Evolutionary conservation across 2,888 invertebrate species (phyloP).

Genomic region (Parochlus steinenii): DNA sequence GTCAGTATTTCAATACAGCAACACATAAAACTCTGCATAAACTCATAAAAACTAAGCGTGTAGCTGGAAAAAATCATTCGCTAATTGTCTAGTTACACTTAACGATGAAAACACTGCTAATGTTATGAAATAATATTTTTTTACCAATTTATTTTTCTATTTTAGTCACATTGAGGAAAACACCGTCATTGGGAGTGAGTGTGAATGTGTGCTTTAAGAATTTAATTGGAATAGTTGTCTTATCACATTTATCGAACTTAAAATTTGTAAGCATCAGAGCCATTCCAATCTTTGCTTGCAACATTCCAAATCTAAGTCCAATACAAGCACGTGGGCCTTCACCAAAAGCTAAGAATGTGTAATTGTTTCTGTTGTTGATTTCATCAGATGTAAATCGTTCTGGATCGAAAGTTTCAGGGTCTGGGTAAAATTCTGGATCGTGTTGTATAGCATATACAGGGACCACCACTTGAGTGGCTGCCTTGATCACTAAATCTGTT

Average conservation of each 20-base stretch:
- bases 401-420: neutral
- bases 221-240: too few relatives aligned
- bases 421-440: constrained; percentile 4
- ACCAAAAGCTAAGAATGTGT: constrained; percentile 17
- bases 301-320: constrained; percentile 22
- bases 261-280: constrained; percentile 16
- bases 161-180: too few relatives aligned
- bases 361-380: neutral
- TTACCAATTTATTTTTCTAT: too few relatives aligned
- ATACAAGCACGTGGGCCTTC: constrained; percentile 25
- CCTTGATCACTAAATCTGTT: constrained; percentile 28
- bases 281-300: constrained; percentile 23
- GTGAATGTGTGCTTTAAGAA: too few relatives aligned
- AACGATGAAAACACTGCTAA: too few relatives aligned
- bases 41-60: too few relatives aligned
- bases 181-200: too few relatives aligned
- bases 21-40: too few relatives aligned
- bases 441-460: neutral
- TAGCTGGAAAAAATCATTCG: too few relatives aligned
- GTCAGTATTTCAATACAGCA: too few relatives aligned
- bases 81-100: too few relatives aligned
- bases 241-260: neutral
- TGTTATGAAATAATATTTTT: too few relatives aligned
- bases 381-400: constrained; percentile 1
- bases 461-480: constrained; percentile 18